Conservation (phyloP, 1,140 invertebrate species). For the Bicyclus anynana region DNA sequence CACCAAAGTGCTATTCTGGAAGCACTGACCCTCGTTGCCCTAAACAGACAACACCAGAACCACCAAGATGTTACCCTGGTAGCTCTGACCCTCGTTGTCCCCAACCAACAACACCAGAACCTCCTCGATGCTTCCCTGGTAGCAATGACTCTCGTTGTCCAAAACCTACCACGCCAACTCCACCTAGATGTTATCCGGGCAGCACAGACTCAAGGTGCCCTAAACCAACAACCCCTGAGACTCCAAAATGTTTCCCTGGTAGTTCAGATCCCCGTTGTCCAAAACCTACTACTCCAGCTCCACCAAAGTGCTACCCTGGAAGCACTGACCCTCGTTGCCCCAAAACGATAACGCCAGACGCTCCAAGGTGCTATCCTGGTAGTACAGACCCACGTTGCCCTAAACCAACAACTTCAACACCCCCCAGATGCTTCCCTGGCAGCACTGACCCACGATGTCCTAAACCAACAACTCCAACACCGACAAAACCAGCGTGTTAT, state of each 20-base stretch:
- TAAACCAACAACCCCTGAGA: constrained; percentile 5
- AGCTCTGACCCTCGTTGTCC: constrained; percentile 56
- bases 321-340: constrained; percentile 8
- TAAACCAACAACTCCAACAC: constrained; percentile 30
- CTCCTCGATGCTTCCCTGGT: constrained; percentile 50
- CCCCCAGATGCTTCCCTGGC: constrained; percentile 43
- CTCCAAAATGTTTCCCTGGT: constrained; percentile 6
- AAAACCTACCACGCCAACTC: background rate
- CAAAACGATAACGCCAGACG: constrained; percentile 1
- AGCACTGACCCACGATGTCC: constrained; percentile 43
- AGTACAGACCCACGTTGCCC: constrained; percentile 7
- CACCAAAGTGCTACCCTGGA: constrained; percentile 6
- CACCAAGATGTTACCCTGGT: constrained; percentile 40
- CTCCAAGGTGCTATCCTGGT: constrained; percentile 7
- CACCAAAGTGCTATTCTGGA: constrained; percentile 43
- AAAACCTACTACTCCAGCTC: constrained; percentile 8
- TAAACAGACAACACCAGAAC: constrained; percentile 40
- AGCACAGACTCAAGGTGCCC: constrained; percentile 4
- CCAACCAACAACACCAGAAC: constrained; percentile 37
- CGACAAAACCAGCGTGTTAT: constrained; percentile 42
- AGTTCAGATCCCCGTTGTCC: constrained; percentile 8
- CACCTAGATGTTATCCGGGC: constrained; percentile 6
- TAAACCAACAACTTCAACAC: constrained; percentile 18
- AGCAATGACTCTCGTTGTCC: constrained; percentile 5
- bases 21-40: constrained; percentile 43